Evolutionary conservation across 2,888 invertebrate species (phyloP).

Genomic region (Cotesia congregata): DNA sequence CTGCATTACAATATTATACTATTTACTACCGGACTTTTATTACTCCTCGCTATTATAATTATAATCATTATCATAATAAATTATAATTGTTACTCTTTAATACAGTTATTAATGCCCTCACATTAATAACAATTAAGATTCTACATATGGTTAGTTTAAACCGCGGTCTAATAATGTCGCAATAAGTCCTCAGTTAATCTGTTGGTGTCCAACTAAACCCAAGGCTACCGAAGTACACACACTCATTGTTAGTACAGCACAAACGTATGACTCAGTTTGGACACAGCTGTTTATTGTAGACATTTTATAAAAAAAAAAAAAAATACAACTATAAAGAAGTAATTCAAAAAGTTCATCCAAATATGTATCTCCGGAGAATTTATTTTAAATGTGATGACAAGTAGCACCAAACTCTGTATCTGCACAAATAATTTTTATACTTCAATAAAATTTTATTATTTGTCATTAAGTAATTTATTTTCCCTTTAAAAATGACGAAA

Average conservation of each 20-base stretch:
- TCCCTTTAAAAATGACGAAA: too few species aligned
- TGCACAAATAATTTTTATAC: too few species aligned
- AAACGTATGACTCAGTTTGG: background rate
- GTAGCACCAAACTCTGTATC: too few species aligned
- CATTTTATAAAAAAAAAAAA: background rate
- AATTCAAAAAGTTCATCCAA: too few species aligned
- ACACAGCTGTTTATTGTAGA: background rate
- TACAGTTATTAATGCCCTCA: background rate
- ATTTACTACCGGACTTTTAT: too few species aligned
- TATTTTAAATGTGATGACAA: too few species aligned
- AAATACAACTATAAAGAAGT: too few species aligned
- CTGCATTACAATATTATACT: too few species aligned
- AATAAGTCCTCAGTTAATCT: background rate
- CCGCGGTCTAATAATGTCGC: background rate
- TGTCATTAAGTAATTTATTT: too few species aligned
- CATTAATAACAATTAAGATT: background rate
- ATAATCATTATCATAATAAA: background rate
- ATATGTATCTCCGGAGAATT: too few species aligned
- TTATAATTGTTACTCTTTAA: background rate
- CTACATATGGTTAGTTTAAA: background rate
- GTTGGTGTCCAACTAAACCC: background rate
- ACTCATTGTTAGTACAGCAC: background rate
- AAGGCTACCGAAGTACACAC: background rate
- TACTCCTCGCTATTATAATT: too few species aligned
- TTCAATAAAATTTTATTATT: too few species aligned